Conservation (phyloP, 2,113 vertebrate species). For the Indicator maculatus region DNA sequence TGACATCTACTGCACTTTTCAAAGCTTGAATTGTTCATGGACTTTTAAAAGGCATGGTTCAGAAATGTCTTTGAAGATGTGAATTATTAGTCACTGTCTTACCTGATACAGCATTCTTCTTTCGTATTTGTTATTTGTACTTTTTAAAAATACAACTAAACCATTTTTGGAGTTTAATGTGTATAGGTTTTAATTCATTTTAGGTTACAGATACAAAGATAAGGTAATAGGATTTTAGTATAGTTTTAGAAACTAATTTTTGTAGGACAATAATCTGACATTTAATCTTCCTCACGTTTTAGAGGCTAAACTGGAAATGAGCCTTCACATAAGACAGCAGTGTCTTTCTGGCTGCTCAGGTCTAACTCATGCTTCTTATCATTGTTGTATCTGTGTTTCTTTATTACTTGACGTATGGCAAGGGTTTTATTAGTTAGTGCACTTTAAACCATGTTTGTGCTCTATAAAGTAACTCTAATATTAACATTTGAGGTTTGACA, state of each 20-base stretch:
- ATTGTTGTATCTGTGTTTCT: background rate
- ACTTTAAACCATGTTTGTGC: background rate
- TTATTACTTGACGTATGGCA: background rate
- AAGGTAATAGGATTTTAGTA: background rate
- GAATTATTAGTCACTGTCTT: constrained; percentile 1
- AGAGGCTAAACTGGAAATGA: background rate
- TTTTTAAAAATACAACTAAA: background rate
- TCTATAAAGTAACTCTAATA: background rate
- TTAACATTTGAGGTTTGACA: background rate
- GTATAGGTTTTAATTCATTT: constrained; percentile 7
- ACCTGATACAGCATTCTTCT: background rate
- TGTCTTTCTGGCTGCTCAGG: background rate
- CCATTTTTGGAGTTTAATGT: background rate
- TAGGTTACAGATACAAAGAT: background rate
- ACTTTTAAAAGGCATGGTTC: constrained; percentile 21
- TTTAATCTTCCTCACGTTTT: constrained; percentile 19
- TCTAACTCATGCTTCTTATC: background rate
- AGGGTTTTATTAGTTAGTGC: background rate
- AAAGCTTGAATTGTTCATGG: background rate
- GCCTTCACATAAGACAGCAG: background rate
- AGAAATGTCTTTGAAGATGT: constrained; percentile 6
- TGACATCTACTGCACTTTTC: constrained; percentile 38
- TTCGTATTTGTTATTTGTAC: background rate
- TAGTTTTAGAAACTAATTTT: background rate
- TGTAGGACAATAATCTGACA: background rate